Evolutionary conservation across 2,797 vertebrate species (phyloP), one percentile per base, ranked within the genome.

Genomic region (Eutrigla gurnardus): DNA sequence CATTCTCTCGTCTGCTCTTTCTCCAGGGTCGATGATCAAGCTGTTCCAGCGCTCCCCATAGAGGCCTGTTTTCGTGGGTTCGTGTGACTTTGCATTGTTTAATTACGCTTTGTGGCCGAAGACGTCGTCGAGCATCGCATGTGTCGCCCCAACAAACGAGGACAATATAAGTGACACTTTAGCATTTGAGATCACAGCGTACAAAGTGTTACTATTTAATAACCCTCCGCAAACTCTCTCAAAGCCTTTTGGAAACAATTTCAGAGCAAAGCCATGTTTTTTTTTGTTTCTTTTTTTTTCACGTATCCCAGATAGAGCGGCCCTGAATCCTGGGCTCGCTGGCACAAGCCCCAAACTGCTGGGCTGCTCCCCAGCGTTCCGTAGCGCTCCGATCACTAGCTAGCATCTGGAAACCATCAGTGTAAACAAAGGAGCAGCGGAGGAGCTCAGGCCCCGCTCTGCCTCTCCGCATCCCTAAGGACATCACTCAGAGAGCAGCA

Each of bases 391-490:
- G 84, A 91, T 93, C 85, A 84, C 93, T 88, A 89, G 94, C 93
- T 84, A 90, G 95, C 97, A 98, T 99, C 96, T 99, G 98, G 97
- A 98, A 98, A 93, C 93, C 92, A 98, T 99, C 96, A 97, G 90
- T 65, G 88, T 96, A 96, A 97, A 97, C 97, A 98, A 97, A 96
- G 94, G 94, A 94, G 91, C 91, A 94, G 93, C 92, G 94, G 93
- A 93, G 95, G 94, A 95, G 94, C 94, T 94, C 93, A 91, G 94
- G 94, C 95, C 94, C 93, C 92, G 92, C 87, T 92, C 93, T 93
- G 90, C 87, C 86, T 92, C 86, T 75, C 90, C 86, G 91, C 87
- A 88, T 95, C 93, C 92, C 93, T 1, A 86, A 92, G 95, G 96
- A 96, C 94, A 92, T 93, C 77, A 52, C 88, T 95, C 93, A 90